phyloP scores from a whole-genome alignment of 2,113 vertebrate genomes.

The Centrocercus urophasianus region DNA sequence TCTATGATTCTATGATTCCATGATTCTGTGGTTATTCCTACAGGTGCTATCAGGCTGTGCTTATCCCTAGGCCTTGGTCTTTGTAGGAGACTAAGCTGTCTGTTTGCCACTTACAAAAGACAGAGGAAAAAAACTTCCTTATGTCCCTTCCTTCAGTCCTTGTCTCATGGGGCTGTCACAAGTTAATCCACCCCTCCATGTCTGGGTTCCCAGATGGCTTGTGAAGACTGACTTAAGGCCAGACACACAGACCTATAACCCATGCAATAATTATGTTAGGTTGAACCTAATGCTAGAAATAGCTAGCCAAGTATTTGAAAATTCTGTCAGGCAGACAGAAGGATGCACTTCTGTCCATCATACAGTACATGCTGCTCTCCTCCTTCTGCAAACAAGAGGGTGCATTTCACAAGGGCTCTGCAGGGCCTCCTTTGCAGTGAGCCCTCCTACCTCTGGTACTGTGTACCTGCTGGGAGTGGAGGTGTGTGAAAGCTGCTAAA shows the following conservation, averaged over 20 bases:
- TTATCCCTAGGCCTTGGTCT: background rate
- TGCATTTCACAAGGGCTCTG: background rate
- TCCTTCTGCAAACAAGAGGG: background rate
- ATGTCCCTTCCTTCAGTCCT: background rate
- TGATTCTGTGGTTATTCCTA: background rate
- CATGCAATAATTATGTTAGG: background rate
- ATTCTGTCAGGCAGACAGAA: background rate
- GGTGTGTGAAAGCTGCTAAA: background rate
- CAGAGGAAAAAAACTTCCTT: background rate
- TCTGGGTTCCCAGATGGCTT: background rate
- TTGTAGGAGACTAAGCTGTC: background rate
- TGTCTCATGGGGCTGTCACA: accelerated
- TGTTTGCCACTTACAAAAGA: accelerated
- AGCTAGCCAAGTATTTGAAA: background rate
- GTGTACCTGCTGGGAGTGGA: background rate
- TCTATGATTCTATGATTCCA: too few relatives aligned
- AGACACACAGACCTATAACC: background rate
- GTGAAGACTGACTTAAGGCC: background rate
- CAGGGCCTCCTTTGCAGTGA: background rate
- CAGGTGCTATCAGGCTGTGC: background rate
- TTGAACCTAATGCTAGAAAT: background rate
- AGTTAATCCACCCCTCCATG: background rate
- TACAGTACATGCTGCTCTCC: background rate
- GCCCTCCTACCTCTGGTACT: background rate
- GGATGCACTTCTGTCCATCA: background rate